Conservation (phyloP, 2,797 vertebrate species). For the Neostethus bicornis region DNA sequence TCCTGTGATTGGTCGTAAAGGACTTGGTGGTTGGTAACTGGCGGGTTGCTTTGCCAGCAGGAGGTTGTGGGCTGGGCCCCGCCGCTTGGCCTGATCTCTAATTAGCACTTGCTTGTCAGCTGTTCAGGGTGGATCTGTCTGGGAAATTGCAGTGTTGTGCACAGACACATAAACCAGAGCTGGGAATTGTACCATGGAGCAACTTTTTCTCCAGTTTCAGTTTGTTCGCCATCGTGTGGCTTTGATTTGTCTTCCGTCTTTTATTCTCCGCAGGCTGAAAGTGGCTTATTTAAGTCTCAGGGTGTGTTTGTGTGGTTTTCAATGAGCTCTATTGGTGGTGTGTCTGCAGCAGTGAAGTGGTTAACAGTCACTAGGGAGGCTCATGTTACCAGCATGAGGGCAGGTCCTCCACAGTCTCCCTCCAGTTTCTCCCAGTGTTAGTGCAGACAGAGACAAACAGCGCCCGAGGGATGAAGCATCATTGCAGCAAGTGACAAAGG, state of each 20-base stretch:
- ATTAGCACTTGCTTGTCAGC: constrained; percentile 77
- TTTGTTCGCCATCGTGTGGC: constrained; percentile 58
- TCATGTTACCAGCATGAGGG: constrained; percentile 70
- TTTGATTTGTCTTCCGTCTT: constrained; percentile 52
- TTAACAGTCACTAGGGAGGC: constrained; percentile 71
- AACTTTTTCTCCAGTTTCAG: constrained; percentile 35
- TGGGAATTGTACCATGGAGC: constrained; percentile 47
- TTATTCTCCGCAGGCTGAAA: constrained; percentile 47
- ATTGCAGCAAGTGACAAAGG: constrained; percentile 62
- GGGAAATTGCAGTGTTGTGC: constrained; percentile 70
- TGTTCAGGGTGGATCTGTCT: constrained; percentile 76
- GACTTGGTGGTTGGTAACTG: constrained; percentile 68
- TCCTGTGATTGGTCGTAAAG: constrained; percentile 63
- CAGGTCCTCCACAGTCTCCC: constrained; percentile 50
- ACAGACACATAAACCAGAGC: constrained; percentile 33
- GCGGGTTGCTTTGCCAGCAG: constrained; percentile 73
- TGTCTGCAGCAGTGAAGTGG: constrained; percentile 71
- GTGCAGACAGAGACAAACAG: constrained; percentile 61
- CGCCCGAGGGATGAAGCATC: constrained; percentile 65
- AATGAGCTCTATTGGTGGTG: constrained; percentile 36
- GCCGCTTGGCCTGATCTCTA: constrained; percentile 76
- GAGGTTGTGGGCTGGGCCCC: constrained; percentile 71
- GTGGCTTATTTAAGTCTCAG: constrained; percentile 54
- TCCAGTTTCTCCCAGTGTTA: constrained; percentile 41
- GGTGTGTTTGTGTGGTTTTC: constrained; percentile 57